phyloP scores from a whole-genome alignment of 2,113 vertebrate species.

The Anolis carolinensis region DNA sequence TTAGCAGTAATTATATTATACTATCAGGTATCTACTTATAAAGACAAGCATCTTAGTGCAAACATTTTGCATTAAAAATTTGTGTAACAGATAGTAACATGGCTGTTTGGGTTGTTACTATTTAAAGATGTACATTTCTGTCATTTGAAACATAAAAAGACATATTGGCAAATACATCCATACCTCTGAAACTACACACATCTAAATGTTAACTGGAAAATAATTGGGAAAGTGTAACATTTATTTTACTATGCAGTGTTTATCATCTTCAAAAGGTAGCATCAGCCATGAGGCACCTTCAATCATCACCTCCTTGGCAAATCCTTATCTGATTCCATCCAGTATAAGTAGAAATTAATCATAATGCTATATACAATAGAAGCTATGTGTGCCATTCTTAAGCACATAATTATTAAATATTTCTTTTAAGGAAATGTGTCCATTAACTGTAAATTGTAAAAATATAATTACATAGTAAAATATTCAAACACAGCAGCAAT shows the following conservation, averaged over 20 bases:
- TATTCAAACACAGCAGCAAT: too few relatives aligned
- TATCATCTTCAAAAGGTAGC: not conserved
- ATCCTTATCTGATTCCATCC: not conserved
- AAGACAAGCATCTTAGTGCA: not conserved
- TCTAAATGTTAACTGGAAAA: not conserved
- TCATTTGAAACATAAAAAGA: not conserved
- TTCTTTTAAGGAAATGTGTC: not conserved
- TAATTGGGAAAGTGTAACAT: not conserved
- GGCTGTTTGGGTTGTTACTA: not conserved
- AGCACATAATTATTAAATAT: not conserved
- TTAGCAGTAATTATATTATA: not conserved
- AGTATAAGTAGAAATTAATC: not conserved
- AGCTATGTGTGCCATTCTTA: not conserved
- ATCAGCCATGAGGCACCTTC: not conserved
- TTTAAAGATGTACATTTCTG: not conserved
- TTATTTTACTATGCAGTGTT: not conserved
- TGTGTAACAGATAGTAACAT: not conserved
- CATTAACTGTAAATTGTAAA: not conserved
- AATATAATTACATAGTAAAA: not conserved
- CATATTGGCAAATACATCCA: not conserved
- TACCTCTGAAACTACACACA: not conserved
- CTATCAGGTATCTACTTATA: not conserved
- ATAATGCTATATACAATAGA: not conserved
- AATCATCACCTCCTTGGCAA: not conserved
- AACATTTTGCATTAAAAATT: not conserved